Evolutionary conservation across 2,888 invertebrate genomes (phyloP), one percentile per base, ranked within the genome.

Genomic region (Petrophora chlorosata): DNA sequence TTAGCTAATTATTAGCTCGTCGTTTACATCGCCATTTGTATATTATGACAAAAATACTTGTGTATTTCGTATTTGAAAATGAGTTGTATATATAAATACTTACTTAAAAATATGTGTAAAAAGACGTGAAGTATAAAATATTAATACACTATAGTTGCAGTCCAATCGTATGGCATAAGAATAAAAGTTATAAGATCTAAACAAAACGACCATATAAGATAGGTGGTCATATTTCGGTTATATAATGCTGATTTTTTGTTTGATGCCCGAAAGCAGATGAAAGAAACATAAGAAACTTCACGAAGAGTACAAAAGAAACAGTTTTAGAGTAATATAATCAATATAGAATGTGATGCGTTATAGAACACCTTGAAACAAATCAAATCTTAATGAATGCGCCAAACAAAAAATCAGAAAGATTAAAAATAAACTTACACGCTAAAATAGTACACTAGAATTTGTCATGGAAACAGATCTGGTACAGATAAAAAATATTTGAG

Each of bases 401-500:
- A 15, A 42, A 42, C 42, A 38, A 48, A 33, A 36, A 42, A 48
- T 15, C 41, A 36, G 34, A 15, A 8, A 22, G 22, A 55, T 57
- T 43, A 51, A 61, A 47, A 60, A 39, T 47, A 29, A 52, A 51
- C 69, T 64, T 73, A 70, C 50, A 53, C 17, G 44, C 63, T 65
- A 70, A 40, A n/a, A 17, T 33, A 46, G 25, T 55, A 59, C 40
- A 53, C 43, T 52, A 61, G 32, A 53, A 41, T 56, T 57, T 71
- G 73, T 71, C 73, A 73, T 73, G 73, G 68, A 59, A 61, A 66
- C 53, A 65, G 61, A 66, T 66, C 66, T 65, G 55, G 22, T 40
- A 56, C 48, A 56, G 26, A 47, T 41, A 44, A 13, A 48, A 29
- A 53, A 52, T 59, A 64, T 67, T 72, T 74, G 74, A 74, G 73